phyloP scores from a whole-genome alignment of 2,113 vertebrate species.

The Burhinus bistriatus region DNA sequence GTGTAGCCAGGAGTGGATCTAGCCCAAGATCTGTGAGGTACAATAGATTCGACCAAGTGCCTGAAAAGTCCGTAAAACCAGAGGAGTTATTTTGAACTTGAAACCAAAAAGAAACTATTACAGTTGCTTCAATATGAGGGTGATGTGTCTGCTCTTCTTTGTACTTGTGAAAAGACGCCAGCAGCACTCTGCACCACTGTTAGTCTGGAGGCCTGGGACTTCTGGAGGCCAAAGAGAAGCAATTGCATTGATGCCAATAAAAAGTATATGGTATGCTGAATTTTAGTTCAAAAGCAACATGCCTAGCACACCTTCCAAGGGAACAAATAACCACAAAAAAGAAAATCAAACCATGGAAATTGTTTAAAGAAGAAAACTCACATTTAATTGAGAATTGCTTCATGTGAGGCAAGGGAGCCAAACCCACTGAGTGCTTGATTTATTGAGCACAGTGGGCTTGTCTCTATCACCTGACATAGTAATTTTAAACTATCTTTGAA shows the following conservation, averaged over 20 bases:
- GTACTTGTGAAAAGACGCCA: neutral
- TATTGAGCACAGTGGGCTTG: conserved; percentile 48
- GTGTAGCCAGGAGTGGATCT: neutral
- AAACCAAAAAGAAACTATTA: neutral
- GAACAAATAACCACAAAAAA: conserved; percentile 66
- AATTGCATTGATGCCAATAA: conserved; percentile 41
- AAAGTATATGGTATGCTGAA: conserved; percentile 39
- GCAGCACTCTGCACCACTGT: neutral
- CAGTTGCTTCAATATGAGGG: neutral
- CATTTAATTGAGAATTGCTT: conserved; percentile 55
- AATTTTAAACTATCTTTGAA: conserved; percentile 62
- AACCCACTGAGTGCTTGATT: conserved; percentile 56
- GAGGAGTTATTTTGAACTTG: neutral
- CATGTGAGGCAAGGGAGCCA: conserved; percentile 52
- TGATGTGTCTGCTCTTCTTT: conserved; percentile 1
- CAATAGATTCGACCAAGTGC: neutral
- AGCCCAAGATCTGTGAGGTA: neutral
- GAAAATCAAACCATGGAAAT: conserved; percentile 52
- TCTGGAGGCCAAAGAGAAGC: conserved; percentile 40
- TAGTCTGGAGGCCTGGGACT: conserved; percentile 35
- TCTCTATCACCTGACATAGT: conserved; percentile 41
- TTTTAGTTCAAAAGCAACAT: conserved; percentile 63
- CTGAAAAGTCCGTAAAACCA: neutral
- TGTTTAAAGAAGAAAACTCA: conserved; percentile 56
- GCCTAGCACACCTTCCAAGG: conserved; percentile 55